These are phyloP conservation scores for Drosophila helvetica DNA, from an alignment of 2,888 invertebrate species.

Conservation along the genomic window DNA sequence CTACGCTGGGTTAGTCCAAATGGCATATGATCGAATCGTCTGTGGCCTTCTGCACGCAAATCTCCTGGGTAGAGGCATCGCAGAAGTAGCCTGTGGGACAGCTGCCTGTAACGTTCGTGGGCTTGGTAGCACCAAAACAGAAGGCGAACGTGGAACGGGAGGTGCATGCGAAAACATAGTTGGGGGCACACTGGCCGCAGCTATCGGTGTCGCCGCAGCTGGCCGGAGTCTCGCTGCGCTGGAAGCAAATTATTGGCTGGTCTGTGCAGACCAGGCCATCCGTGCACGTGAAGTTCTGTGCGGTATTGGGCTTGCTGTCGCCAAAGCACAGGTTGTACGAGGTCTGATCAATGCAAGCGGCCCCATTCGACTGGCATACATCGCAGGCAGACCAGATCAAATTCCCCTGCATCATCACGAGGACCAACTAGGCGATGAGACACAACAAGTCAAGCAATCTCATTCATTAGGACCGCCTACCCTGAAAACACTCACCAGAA, in stretches of 20 bases:
- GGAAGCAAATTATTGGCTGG: slow-evolving; percentile 77
- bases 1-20: slow-evolving; percentile 9
- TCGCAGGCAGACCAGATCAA: slow-evolving; percentile 58
- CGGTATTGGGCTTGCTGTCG: slow-evolving; percentile 50
- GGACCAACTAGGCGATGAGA: not conserved
- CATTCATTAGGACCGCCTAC: not conserved
- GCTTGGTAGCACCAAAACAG: slow-evolving; percentile 77
- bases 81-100: slow-evolving; percentile 76
- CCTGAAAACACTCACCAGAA: slow-evolving; percentile 7
- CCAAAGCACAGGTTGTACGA: slow-evolving; percentile 78
- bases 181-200: slow-evolving; percentile 74
- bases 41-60: slow-evolving; percentile 66
- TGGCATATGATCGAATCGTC: slow-evolving; percentile 59
- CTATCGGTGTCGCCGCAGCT: slow-evolving; percentile 80
- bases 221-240: slow-evolving; percentile 70
- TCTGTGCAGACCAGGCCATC: slow-evolving; percentile 79
- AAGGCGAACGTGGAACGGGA: slow-evolving; percentile 77
- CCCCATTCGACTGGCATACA: slow-evolving; percentile 76
- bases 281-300: slow-evolving; percentile 73
- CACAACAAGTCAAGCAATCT: slow-evolving; percentile 1
- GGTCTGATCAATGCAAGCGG: slow-evolving; percentile 78
- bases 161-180: slow-evolving; percentile 79
- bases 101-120: slow-evolving; percentile 64
- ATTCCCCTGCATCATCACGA: slow-evolving; percentile 4
- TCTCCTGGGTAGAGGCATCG: slow-evolving; percentile 67